Base-by-base conservation (phyloP, 2,888 invertebrate species). In the Disparrhopalites patrizii region DNA sequence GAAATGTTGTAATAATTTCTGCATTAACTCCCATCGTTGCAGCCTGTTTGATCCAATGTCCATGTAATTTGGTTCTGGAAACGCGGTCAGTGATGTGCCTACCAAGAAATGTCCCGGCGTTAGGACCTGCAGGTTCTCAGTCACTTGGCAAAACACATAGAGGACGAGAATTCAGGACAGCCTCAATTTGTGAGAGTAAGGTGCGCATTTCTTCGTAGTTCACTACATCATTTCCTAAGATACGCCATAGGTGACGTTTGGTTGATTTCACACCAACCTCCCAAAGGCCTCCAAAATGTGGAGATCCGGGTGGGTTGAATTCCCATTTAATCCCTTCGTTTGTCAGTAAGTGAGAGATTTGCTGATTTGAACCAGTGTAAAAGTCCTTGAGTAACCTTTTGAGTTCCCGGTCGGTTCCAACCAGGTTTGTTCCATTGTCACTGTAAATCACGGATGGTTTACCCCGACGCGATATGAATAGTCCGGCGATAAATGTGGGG, bases 31-130 rank as follows among this genome's bases (percentile, higher is more conserved):
- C 38, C 38, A 36, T 13, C 38, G 38, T 13, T 10, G 10, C 10
- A 36, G 38, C 10, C 38, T 10, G 38, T 36, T 36, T 36, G 10
- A 13, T 10, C 10, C 10, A 36, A 36, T 15, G 38, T 36, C 38
- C 38, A 13, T 10, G 38, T 13, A 36, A 15, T 36, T 36, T 13
- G 38, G 38, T 13, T 10, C 38, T 36, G 38, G 38, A 13, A 36
- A 15, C 10, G 38, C 10, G 10, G 38, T 36, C 38, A 36, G 15
- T 36, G 38, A 36, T 36, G 10, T 10, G 15, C 76, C 77, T 43
- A 77, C 76, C 0, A 78, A 66, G 54, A 78, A 77, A 62, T 78
- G 77, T 3, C 75, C 76, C 15, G 77, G 77, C 1, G 76, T 77
- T 1, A 77, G 68, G 8, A 70, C 67, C 2, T 66, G 36, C 2